These are phyloP conservation scores for Frieseomelitta varia DNA, from an alignment of 1,140 invertebrate species.

Conservation along the genomic window DNA sequence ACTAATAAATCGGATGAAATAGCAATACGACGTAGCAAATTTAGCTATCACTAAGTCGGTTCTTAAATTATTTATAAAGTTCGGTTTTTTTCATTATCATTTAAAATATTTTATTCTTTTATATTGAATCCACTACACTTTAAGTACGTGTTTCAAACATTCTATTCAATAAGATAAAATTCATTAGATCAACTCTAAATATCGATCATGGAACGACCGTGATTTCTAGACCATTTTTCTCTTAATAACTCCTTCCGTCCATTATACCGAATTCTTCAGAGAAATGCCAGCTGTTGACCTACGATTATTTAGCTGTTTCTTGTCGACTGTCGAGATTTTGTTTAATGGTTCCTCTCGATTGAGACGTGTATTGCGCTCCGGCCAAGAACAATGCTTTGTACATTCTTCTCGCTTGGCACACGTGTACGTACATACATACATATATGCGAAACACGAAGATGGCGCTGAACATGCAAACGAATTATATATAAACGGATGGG, in stretches of 20 bases:
- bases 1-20: background rate
- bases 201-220: no score
- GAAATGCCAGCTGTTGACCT: background rate
- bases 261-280: background rate
- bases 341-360: background rate
- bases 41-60: background rate
- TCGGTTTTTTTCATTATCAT: background rate
- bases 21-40: background rate
- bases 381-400: slow-evolving; percentile 46
- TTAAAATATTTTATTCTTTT: no score
- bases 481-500: slow-evolving; percentile 34
- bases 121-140: no score
- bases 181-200: no score
- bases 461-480: slow-evolving; percentile 9
- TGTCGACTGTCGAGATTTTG: background rate
- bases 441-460: slow-evolving; percentile 14
- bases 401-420: slow-evolving; percentile 50
- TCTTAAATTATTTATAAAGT: background rate
- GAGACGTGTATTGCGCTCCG: slow-evolving; percentile 10
- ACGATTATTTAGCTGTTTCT: background rate
- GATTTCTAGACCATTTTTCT: no score
- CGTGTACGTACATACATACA: no score
- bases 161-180: no score
- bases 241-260: background rate
- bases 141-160: no score